A percentile compares a stretch with the other conserved stretches of the same genome.
phyloP scores from a whole-genome alignment of 92 coral and sea anemone genomes.

The Plumapathes pennacea region DNA sequence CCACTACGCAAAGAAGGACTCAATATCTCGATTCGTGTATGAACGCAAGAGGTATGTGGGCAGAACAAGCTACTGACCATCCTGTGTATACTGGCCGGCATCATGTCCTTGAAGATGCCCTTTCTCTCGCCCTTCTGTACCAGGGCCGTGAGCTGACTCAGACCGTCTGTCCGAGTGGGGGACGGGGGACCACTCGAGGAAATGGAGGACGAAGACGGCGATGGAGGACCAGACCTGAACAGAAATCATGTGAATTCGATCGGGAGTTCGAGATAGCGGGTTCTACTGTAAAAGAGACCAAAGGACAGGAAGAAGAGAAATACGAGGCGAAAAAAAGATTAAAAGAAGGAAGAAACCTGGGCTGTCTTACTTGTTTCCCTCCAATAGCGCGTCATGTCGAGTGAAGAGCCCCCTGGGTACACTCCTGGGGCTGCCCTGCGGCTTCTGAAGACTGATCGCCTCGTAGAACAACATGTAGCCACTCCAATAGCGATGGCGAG shows the following conservation, averaged over 20 bases:
- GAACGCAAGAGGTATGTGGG: too few relatives aligned
- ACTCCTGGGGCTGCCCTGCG: constrained; percentile 28
- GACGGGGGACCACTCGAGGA: constrained; percentile 90
- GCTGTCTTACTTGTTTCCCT: constrained; percentile 41
- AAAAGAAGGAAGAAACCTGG: too few relatives aligned
- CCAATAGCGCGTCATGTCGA: constrained; percentile 70
- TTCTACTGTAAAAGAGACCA: too few relatives aligned
- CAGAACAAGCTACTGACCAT: constrained; percentile 46
- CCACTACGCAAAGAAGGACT: too few relatives aligned
- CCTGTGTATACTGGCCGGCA: constrained; percentile 91
- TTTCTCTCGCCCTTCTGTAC: constrained; percentile 85
- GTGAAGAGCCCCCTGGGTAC: constrained; percentile 55
- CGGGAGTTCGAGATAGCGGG: too few relatives aligned
- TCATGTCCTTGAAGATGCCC: constrained; percentile 83
- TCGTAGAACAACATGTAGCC: constrained; percentile 89
- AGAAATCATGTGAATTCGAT: not conserved
- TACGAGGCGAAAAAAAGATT: too few relatives aligned
- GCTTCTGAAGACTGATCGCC: constrained; percentile 47
- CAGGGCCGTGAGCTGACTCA: constrained; percentile 88
- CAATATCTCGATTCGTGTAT: too few relatives aligned
- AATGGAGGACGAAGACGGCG: constrained; percentile 84
- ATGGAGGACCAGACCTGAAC: constrained; percentile 73
- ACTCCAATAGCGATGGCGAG: constrained; percentile 91
- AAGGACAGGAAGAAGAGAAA: too few relatives aligned
- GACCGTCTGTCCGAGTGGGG: constrained; percentile 78